Percentiles rank a stretch among this genome's conserved stretches.
phyloP scores from a whole-genome alignment of 2,113 vertebrate species.

The Otis tarda region DNA sequence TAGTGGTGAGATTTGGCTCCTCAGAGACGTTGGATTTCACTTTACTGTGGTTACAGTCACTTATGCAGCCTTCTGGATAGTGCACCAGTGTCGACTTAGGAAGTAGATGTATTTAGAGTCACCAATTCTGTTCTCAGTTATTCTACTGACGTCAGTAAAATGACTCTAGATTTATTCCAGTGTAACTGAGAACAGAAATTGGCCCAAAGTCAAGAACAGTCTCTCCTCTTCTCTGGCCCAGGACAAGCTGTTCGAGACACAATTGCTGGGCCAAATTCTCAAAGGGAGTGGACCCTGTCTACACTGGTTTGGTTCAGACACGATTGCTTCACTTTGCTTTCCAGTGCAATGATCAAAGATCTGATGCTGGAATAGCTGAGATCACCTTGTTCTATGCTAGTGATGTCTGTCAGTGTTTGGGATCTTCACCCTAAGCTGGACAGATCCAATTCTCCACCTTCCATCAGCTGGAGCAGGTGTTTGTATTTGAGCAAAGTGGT shows the following conservation, averaged over 20 bases:
- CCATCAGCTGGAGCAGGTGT: background rate
- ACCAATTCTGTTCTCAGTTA: conserved; percentile 56
- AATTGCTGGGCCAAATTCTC: background rate
- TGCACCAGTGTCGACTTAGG: background rate
- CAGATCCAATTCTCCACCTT: background rate
- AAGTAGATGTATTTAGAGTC: conserved; percentile 3
- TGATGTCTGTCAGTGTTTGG: background rate
- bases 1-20: background rate
- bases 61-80: background rate
- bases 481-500: background rate
- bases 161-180: conserved; percentile 48
- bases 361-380: background rate
- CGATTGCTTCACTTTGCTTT: background rate
- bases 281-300: background rate
- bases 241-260: conserved; percentile 4
- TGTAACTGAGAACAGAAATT: conserved; percentile 58
- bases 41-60: conserved; percentile 20
- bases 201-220: conserved; percentile 50
- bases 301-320: background rate
- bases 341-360: background rate
- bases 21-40: background rate
- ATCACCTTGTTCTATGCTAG: background rate
- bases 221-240: conserved; percentile 21
- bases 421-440: background rate
- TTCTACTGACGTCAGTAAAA: conserved; percentile 55